Base-by-base conservation (phyloP, 2,797 vertebrate species). In the Fistularia tabacaria region DNA sequence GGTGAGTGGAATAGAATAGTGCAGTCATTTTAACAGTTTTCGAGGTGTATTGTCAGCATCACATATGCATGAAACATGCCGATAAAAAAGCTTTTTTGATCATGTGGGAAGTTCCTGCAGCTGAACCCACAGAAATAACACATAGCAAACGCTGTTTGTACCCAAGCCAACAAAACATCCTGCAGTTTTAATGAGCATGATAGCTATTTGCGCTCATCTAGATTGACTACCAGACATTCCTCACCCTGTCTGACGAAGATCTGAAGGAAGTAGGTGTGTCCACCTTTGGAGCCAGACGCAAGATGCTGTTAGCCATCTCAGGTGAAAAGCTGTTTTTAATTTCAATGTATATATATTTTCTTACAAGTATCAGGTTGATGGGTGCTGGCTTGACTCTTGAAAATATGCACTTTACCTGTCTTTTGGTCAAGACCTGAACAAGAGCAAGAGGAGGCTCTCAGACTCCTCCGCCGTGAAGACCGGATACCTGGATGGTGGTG, bases 161-260 rank as follows among this genome's bases (percentile, higher is more conserved):
- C n/a, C n/a, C n/a, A n/a, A n/a, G n/a, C n/a, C n/a, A n/a, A 25
- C 25, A 25, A 25, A 25, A 2, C 1, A 0, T 41, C 40, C 40
- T 64, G 5, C 14, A 72, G 57, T 56, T n/a, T 49, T 56, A 62
- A 59, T 54, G 13, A 61, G 37, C 41, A 36, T 63, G 10, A 15
- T 57, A 36, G 60, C 10, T 49, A 1, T 72, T 38, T 68, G 10
- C 64, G 0, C 39, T 69, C 47, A 36, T 61, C 47, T 77, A 93
- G 92, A 91, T 93, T 12, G 92, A 93, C 76, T 91, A 87, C 73
- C 91, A 91, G 80, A 92, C 91, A 1, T 93, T 93, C 74, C 85
- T 92, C 54, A 91, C 90, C 4, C 87, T 93, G 59, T 91, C 91
- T 46, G 92, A 92, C 10, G 90, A 92, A 5, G 92, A 93, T 65